Base-by-base conservation (phyloP, 53 echinoderm and acorn worm species). In the Zoroaster sp. region DNA sequence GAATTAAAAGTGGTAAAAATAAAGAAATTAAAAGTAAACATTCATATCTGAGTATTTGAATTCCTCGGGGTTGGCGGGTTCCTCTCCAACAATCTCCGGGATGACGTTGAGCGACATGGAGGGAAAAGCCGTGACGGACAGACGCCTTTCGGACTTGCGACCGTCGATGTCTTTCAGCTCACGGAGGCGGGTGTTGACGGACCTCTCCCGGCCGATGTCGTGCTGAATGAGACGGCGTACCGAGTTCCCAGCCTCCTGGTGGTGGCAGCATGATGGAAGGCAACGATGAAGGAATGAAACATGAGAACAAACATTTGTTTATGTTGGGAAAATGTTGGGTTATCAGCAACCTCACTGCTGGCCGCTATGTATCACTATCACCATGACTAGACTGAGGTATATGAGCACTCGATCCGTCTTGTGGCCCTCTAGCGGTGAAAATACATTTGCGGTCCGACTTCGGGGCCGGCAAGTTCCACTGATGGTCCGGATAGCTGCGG, bases 11-110 rank as follows among this genome's bases (percentile, higher is more conserved):
- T n/a, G n/a, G n/a, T n/a, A n/a, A n/a, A 23, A 68, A 37, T 34
- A 21, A 8, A 66, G 18, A 28, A 21, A 20, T 77, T 73, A 93
- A 73, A 93, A 93, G 52, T 93, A 93, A 4, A 93, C 41, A 45
- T 93, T 71, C 47, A 78, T 93, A 1, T 93, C 93, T 9, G 87
- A 93, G 72, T 93, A 93, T 28, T 90, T 35, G 73, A 87, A 93
- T 3, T 80, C 87, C 9, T 73, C 93, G 2, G 93, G 93, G 52
- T 93, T 52, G 1, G 63, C 75, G 25, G 86, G 89, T 71, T 93
- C 93, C 17, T 90, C 83, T 2, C 86, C 77, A 5, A 75, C 54
- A 25, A 66, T 87, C 35, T 89, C 87, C 7, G 89, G 89, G 32
- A 89, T 89, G 33, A 90, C 89, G 40, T 86, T 63, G 35, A 89